phyloP scores from a whole-genome alignment of 2,888 invertebrate species.

The Platerodrilus igneus region DNA sequence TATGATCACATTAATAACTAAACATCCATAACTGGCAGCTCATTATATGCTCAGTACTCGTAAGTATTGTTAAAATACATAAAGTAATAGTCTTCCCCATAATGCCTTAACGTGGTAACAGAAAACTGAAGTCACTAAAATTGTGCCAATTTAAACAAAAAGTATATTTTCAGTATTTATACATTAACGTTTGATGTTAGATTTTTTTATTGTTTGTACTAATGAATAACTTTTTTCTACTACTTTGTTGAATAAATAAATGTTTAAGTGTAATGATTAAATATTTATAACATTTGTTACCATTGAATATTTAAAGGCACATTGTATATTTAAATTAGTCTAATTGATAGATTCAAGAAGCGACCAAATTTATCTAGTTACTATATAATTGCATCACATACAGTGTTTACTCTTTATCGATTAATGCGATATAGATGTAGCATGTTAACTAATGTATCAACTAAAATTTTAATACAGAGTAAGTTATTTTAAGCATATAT shows the following conservation, averaged over 20 bases:
- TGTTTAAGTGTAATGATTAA: slow-evolving; percentile 19
- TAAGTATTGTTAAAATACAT: no score
- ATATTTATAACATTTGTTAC: slow-evolving; percentile 33
- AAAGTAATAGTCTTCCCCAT: slow-evolving; percentile 22
- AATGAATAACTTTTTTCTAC: slow-evolving; percentile 16
- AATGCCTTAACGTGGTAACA: slow-evolving; percentile 17
- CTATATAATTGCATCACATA: no score
- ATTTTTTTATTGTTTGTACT: slow-evolving; percentile 10
- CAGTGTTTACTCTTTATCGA: no score
- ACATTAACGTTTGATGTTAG: slow-evolving; percentile 17
- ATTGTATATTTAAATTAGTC: slow-evolving; percentile 24
- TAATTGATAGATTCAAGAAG: slow-evolving; percentile 28
- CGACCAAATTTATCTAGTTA: slow-evolving; percentile 28
- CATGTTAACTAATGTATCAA: no score
- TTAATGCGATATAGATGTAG: no score
- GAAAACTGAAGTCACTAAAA: slow-evolving; percentile 15
- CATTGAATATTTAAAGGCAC: slow-evolving; percentile 26
- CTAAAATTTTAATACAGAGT: no score
- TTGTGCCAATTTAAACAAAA: slow-evolving; percentile 20
- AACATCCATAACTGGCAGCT: background rate
- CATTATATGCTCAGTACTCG: no score
- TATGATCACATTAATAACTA: background rate
- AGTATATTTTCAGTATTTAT: slow-evolving; percentile 22
- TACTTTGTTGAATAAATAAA: slow-evolving; percentile 13
- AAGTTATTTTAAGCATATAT: no score